phyloP scores from a whole-genome alignment of 2,113 vertebrate genomes.

The Poicephalus gulielmi region DNA sequence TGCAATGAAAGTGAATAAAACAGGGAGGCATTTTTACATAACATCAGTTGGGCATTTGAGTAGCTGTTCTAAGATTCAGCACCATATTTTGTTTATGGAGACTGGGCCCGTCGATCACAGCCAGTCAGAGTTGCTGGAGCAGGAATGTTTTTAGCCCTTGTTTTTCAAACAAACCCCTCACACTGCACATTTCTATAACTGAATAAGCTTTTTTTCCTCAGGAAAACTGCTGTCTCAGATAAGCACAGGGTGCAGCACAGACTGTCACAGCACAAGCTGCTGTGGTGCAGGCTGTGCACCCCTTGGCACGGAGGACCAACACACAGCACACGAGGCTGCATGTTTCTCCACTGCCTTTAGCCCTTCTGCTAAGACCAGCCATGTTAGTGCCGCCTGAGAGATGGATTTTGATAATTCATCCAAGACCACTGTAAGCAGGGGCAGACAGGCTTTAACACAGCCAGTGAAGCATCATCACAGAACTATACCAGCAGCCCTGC shows the following conservation, averaged over 20 bases:
- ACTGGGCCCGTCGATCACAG: neutral
- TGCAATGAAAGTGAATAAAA: neutral
- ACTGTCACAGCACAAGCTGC: fast-evolving
- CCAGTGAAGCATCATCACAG: fast-evolving
- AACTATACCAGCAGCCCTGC: neutral
- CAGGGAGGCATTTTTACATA: neutral
- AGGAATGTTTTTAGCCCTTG: neutral
- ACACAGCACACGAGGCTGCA: fast-evolving
- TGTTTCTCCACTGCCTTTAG: neutral
- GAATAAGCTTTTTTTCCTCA: neutral
- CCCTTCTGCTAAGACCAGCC: neutral
- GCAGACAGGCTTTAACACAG: neutral
- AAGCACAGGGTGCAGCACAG: neutral
- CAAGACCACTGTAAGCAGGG: neutral
- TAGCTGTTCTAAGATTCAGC: neutral
- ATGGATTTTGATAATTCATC: neutral
- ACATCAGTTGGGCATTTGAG: neutral
- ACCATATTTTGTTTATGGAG: neutral
- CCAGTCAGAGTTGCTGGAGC: neutral
- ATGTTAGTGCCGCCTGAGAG: neutral
- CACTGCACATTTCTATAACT: neutral
- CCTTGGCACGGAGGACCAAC: neutral
- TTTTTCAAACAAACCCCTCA: neutral
- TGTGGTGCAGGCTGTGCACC: neutral
- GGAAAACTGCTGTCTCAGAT: neutral